Conservation (phyloP, 1,140 invertebrate genomes). For the Diorhabda sublineata region DNA sequence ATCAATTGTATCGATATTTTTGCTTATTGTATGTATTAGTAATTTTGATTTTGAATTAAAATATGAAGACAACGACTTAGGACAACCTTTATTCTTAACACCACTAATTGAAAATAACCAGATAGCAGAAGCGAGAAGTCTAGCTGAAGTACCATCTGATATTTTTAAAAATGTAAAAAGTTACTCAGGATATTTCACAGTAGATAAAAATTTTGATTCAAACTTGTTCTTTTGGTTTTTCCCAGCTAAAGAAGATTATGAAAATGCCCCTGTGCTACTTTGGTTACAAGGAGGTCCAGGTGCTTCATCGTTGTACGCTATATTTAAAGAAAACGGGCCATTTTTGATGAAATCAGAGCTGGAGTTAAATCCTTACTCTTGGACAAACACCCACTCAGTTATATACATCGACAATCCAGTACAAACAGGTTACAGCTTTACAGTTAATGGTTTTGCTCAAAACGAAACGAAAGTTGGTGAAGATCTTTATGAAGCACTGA, state of each 20-base stretch:
- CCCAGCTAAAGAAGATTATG: conserved; percentile 52
- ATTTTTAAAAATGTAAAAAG: conserved; percentile 33
- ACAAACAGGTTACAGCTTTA: conserved; percentile 75
- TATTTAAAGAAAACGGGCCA: conserved; percentile 69
- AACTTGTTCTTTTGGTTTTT: conserved; percentile 80
- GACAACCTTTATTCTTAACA: conserved; percentile 51
- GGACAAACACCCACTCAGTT: conserved; percentile 57
- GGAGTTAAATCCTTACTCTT: conserved; percentile 54
- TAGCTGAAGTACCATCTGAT: conserved; percentile 19
- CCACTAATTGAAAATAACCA: conserved; percentile 51
- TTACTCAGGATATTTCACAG: conserved; percentile 68
- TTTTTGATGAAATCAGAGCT: conserved; percentile 50
- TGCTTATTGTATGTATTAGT: too few relatives aligned
- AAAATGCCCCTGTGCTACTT: conserved; percentile 59
- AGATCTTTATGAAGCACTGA: conserved; percentile 60
- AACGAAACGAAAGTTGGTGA: conserved; percentile 63
- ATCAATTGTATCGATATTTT: too few relatives aligned
- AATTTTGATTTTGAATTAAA: background rate
- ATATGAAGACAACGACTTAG: conserved; percentile 11
- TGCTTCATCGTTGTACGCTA: conserved; percentile 62
- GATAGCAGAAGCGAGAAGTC: conserved; percentile 41
- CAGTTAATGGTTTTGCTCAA: conserved; percentile 59
- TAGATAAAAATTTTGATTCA: conserved; percentile 60
- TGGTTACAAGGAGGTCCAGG: conserved; percentile 78
- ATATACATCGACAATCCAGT: conserved; percentile 85